Conservation (phyloP, 2,888 invertebrate genomes). For the Synanthedon formicaeformis region DNA sequence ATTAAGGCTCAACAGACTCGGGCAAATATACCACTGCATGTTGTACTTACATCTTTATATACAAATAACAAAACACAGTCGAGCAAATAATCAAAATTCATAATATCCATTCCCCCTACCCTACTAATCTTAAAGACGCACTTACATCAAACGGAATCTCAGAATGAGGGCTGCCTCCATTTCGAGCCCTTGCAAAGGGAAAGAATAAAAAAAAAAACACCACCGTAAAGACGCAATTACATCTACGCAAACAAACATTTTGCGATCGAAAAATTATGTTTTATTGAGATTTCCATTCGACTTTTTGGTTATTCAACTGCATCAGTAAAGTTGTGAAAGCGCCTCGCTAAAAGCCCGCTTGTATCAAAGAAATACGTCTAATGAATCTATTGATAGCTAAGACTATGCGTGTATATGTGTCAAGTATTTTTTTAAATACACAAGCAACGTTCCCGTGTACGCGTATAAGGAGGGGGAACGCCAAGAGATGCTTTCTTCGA, state of each 20-base stretch:
- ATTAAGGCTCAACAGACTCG: too few species aligned
- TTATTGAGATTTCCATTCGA: constrained; percentile 12
- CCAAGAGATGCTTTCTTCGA: constrained; percentile 67
- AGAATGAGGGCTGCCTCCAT: constrained; percentile 22
- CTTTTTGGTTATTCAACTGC: constrained; percentile 7
- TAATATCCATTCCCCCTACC: constrained; percentile 6
- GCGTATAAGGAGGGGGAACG: constrained; percentile 56
- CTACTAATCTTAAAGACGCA: constrained; percentile 12
- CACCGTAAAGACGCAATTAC: constrained; percentile 59
- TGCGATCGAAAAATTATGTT: constrained; percentile 2
- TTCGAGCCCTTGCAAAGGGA: constrained; percentile 36
- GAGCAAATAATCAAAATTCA: constrained; percentile 7
- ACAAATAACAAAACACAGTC: background rate
- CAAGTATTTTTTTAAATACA: constrained; percentile 54
- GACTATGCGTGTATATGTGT: constrained; percentile 39
- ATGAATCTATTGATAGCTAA: constrained; percentile 66
- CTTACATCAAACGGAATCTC: constrained; percentile 27
- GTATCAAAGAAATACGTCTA: constrained; percentile 68
- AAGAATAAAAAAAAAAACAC: constrained; percentile 38
- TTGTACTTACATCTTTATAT: too few species aligned
- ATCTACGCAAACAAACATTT: constrained; percentile 30
- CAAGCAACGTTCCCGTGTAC: constrained; percentile 25
- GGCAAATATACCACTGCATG: too few species aligned
- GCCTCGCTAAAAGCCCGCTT: constrained; percentile 55
- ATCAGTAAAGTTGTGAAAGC: constrained; percentile 21